Percentiles rank a stretch among this genome's conserved stretches.
Evolutionary conservation across 2,113 vertebrate species (phyloP).

Genomic region (Lepus europaeus): DNA sequence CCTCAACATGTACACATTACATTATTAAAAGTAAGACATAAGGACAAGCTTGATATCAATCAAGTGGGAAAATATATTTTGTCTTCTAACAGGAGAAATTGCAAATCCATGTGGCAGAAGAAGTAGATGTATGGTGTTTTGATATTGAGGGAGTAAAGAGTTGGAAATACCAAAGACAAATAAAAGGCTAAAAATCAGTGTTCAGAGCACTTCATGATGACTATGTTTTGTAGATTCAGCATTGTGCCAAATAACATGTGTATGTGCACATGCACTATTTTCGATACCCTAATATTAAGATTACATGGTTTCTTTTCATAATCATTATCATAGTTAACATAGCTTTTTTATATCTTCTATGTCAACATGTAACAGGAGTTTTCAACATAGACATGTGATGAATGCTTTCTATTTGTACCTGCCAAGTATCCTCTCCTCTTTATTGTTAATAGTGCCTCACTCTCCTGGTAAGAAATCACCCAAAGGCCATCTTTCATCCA

Average conservation of each 20-base stretch:
- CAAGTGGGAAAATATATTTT: background rate
- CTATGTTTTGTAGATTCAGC: background rate
- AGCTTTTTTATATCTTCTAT: background rate
- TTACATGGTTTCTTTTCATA: background rate
- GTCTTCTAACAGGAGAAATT: background rate
- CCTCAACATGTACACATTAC: background rate
- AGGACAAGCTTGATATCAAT: background rate
- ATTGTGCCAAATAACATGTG: background rate
- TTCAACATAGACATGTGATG: background rate
- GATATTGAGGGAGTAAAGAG: background rate
- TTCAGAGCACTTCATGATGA: background rate
- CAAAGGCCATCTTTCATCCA: background rate
- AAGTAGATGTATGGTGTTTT: background rate
- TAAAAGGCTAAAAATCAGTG: background rate
- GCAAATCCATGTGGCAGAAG: background rate
- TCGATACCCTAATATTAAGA: background rate
- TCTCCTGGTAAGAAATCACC: background rate
- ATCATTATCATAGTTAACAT: background rate
- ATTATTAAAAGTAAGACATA: background rate
- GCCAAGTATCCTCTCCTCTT: background rate
- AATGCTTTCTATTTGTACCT: background rate
- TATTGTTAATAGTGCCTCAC: background rate
- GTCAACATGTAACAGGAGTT: background rate
- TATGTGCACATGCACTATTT: background rate
- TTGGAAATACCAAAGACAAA: background rate